Conservation (phyloP, 1,140 invertebrate genomes). For the Aphis gossypii region DNA sequence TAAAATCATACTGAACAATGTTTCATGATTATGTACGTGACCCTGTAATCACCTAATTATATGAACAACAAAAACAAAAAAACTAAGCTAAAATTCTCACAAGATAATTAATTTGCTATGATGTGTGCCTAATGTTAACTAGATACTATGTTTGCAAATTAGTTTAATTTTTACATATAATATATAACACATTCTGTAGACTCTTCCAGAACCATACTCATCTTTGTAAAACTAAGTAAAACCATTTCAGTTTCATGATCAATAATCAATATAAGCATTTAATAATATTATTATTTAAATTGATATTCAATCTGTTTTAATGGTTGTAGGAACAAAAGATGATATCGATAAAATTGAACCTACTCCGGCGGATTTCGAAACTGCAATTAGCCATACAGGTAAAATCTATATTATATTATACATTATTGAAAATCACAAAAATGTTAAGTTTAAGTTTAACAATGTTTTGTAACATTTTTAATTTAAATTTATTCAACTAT, state of each 20-base stretch:
- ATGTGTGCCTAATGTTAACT: neutral
- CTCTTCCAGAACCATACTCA: neutral
- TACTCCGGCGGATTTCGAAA: neutral
- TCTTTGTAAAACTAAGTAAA: neutral
- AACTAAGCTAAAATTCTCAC: neutral
- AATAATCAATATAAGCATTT: neutral
- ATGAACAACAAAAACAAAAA: neutral
- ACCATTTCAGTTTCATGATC: neutral
- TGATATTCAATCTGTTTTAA: neutral
- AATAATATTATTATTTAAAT: neutral
- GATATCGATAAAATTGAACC: neutral
- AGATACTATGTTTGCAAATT: constrained; percentile 21
- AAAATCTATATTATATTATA: neutral
- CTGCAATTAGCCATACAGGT: constrained; percentile 22
- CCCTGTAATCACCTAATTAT: neutral
- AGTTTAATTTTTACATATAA: neutral
- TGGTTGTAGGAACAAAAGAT: constrained; percentile 11
- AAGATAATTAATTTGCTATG: constrained; percentile 14
- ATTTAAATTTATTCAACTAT: neutral
- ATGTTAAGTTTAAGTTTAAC: neutral
- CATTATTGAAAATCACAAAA: neutral
- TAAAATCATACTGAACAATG: too few species aligned
- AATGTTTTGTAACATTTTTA: neutral
- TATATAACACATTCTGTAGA: neutral
- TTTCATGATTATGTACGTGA: constrained; percentile 3